Conservation (phyloP, 2,888 invertebrate genomes). For the Tetramorium bicarinatum region DNA sequence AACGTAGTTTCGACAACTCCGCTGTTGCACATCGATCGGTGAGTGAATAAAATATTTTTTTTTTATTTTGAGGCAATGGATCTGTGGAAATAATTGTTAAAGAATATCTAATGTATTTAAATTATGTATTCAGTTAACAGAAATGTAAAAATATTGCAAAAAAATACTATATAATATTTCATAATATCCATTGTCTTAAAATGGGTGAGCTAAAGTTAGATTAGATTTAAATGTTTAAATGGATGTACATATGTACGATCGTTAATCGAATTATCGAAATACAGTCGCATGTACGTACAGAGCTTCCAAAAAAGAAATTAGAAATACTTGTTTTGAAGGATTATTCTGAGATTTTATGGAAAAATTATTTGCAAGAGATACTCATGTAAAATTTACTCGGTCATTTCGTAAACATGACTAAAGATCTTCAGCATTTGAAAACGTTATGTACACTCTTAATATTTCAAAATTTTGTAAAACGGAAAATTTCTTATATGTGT, state of each 20-base stretch:
- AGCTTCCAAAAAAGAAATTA: background rate
- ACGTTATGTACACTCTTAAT: background rate
- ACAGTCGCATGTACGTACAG: background rate
- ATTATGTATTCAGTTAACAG: background rate
- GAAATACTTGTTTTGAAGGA: background rate
- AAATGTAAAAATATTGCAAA: background rate
- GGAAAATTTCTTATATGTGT: background rate
- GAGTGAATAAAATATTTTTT: background rate
- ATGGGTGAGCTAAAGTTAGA: background rate
- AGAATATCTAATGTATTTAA: background rate
- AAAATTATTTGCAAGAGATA: background rate
- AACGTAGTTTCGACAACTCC: background rate
- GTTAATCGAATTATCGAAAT: background rate
- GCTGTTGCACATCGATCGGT: conserved; percentile 8
- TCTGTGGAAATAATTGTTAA: background rate
- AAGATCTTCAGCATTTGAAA: background rate
- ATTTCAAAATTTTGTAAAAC: background rate
- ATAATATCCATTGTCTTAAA: background rate
- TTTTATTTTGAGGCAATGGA: background rate
- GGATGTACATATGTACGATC: background rate
- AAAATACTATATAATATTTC: background rate
- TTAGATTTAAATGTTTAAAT: background rate
- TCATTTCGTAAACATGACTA: background rate
- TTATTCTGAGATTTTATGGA: background rate
- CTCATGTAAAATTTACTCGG: background rate